Conservation (phyloP, 2,797 vertebrate species). For the Spheniscus humboldti region DNA sequence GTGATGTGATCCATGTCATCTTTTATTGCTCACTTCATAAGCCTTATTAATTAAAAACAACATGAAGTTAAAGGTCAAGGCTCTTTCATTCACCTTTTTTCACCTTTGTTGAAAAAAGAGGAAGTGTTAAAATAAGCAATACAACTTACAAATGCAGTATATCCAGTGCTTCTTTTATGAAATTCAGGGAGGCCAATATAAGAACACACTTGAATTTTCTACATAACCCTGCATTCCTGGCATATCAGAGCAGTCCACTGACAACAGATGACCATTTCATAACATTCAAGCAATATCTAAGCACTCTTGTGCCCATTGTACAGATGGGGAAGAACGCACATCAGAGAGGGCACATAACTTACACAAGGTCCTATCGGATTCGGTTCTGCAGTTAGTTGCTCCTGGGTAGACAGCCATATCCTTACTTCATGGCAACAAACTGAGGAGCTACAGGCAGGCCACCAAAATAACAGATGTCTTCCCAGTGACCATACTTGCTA, state of each 20-base stretch:
- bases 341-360: not conserved
- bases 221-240: not conserved
- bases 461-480: not conserved
- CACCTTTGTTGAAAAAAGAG: not conserved
- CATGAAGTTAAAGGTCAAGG: not conserved
- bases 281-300: not conserved
- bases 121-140: not conserved
- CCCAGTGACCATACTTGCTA: not conserved
- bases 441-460: not conserved
- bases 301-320: not conserved
- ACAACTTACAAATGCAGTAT: not conserved
- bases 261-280: not conserved
- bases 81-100: not conserved
- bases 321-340: accelerated
- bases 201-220: not conserved
- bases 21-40: not conserved
- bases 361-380: not conserved
- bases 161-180: not conserved
- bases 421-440: not conserved
- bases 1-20: not conserved
- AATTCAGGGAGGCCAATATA: not conserved
- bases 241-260: not conserved
- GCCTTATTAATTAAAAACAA: not conserved
- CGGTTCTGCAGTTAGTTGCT: not conserved
- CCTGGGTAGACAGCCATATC: not conserved